Base-by-base conservation (phyloP, 2,888 invertebrate genomes). In the Orchesellides sinensis region DNA sequence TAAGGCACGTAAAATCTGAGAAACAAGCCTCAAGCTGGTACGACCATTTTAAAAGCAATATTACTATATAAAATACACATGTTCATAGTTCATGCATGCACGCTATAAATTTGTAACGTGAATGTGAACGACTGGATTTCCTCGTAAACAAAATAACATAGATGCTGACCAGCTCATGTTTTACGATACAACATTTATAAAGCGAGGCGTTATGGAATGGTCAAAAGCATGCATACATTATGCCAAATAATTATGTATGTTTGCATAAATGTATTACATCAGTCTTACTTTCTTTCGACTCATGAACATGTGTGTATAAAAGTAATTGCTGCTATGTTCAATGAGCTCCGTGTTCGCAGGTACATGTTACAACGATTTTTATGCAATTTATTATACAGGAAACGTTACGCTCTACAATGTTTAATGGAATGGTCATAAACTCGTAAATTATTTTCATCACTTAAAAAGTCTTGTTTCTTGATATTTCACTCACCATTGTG, bases 1-100 rank as follows among this genome's bases (percentile, higher is more conserved):
- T 73, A 74, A 81, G 49, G 74, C 72, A 80, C 80, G 80, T 80
- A 79, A 59, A 70, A 73, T 77, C 47, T 59, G 23, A 19, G 54
- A 17, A 14, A 27, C 29, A 35, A 65, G 65, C 12, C 47, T 47
- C 5, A 47, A 47, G n/a, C n/a, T n/a, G 40, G 40, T 40, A n/a
- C n/a, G 10, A 32, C 5, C 32, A 32, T 32, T 32, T 32, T 6
- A 6, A 32, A 6, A 32, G 5, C 5, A 5, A 5, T 32, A 32
- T 32, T 6, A 5, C 10, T n/a, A n/a, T 40, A 14, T 40, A 40
- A 2, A 14, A 40, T 40, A 40, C 2, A 8, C n/a, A 40, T 40
- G 40, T 40, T 10, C 40, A 40, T 40, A 8, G 14, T 40, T 5
- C 10, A 40, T 14, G n/a, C n/a, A 5, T 14, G 40, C n/a, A 14